Evolutionary conservation across 1,140 invertebrate species (phyloP).

Genomic region (Carcinoscorpius rotundicauda): DNA sequence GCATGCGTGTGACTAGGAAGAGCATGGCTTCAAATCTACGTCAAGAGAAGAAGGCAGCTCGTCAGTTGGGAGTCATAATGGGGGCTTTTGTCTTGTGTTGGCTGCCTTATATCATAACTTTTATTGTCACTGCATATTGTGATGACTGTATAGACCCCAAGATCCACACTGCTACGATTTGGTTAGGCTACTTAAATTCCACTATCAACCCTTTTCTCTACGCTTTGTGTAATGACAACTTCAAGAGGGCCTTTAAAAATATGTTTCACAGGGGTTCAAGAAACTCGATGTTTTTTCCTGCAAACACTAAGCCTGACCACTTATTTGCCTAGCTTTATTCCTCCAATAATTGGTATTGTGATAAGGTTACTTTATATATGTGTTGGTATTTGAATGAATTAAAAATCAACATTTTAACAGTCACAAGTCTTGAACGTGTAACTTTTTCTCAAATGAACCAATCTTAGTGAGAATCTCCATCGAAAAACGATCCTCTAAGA

Average conservation of each 20-base stretch:
- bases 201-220: constrained; percentile 45
- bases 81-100: constrained; percentile 51
- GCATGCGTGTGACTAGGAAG: constrained; percentile 2
- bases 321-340: too few species aligned
- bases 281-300: too few species aligned
- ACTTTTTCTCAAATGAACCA: too few species aligned
- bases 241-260: constrained; percentile 40
- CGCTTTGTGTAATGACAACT: constrained; percentile 44
- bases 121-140: constrained; percentile 49
- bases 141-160: constrained; percentile 34
- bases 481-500: too few species aligned
- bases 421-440: too few species aligned
- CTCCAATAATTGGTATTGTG: too few species aligned
- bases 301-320: too few species aligned
- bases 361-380: too few species aligned
- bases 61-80: constrained; percentile 50
- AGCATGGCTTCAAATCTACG: constrained; percentile 28
- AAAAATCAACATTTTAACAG: too few species aligned
- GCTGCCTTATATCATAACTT: constrained; percentile 49
- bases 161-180: constrained; percentile 39
- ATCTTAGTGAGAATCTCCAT: too few species aligned
- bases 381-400: too few species aligned
- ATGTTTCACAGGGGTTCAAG: too few species aligned
- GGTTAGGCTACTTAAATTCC: constrained; percentile 46
- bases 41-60: constrained; percentile 49